A percentile compares a stretch with the other conserved stretches of the same genome.
Evolutionary conservation across 2,797 vertebrate species (phyloP).

Genomic region (Chrysocyon brachyurus): DNA sequence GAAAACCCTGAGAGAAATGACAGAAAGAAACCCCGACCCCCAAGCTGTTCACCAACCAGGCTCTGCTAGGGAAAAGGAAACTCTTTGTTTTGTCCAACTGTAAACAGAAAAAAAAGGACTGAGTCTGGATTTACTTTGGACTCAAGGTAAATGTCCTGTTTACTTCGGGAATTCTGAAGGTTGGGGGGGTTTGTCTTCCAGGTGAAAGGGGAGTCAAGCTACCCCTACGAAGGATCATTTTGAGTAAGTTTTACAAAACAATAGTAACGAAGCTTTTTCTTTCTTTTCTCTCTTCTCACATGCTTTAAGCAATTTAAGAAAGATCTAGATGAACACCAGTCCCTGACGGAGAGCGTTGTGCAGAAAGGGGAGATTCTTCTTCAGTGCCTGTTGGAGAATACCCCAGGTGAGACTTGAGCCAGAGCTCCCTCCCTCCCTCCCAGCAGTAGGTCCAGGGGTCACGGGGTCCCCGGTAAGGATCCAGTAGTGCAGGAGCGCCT

Average conservation of each 20-base stretch:
- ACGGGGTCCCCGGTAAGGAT: neutral
- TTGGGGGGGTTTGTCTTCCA: neutral
- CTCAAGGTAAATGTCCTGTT: neutral
- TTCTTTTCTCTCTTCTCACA: slow-evolving; percentile 38
- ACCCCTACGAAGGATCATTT: neutral
- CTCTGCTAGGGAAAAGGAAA: neutral
- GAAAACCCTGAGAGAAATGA: neutral
- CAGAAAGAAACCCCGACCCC: neutral
- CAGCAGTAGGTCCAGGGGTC: neutral
- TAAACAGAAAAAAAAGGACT: neutral
- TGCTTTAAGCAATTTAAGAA: slow-evolving; percentile 92
- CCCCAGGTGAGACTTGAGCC: slow-evolving; percentile 90
- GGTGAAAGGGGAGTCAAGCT: neutral
- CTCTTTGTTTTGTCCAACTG: neutral
- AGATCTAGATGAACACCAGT: slow-evolving; percentile 91
- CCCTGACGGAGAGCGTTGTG: slow-evolving; percentile 92
- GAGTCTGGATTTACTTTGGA: neutral
- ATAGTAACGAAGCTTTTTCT: slow-evolving; percentile 22
- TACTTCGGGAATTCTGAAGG: neutral
- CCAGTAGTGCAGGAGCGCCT: neutral
- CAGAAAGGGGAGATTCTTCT: slow-evolving; percentile 93
- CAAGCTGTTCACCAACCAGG: neutral
- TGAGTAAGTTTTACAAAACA: neutral
- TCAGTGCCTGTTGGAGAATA: slow-evolving; percentile 90
- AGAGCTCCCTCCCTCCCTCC: neutral